Evolutionary conservation across 37 sponge, comb jelly and placozoan species (phyloP).

Genomic region (Geodia barretti): DNA sequence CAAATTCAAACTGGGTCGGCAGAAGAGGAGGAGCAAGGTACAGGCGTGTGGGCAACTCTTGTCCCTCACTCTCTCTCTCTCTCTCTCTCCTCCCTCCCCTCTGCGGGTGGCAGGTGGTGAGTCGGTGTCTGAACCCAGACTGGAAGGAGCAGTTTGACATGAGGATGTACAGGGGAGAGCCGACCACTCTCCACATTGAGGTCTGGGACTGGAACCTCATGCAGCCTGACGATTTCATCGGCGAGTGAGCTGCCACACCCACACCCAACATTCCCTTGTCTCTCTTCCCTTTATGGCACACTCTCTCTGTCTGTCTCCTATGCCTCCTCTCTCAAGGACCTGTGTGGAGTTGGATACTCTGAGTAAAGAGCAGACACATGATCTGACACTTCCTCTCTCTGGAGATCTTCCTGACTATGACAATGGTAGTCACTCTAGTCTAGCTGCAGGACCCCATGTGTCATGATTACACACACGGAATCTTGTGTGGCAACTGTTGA

Average conservation of each 20-base stretch:
- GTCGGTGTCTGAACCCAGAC: constrained; percentile 75
- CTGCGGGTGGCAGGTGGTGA: constrained; percentile 60
- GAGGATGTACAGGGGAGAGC: constrained; percentile 74
- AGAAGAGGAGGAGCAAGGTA: constrained; percentile 88
- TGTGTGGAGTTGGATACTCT: constrained; percentile 44
- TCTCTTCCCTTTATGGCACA: neutral
- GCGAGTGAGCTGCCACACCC: constrained; percentile 61
- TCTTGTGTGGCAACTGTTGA: too few relatives aligned
- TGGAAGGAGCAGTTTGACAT: constrained; percentile 93
- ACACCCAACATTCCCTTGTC: neutral
- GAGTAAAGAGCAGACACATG: constrained; percentile 46
- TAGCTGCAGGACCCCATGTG: too few relatives aligned
- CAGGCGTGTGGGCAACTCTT: neutral
- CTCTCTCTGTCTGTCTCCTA: neutral
- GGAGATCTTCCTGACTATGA: too few relatives aligned
- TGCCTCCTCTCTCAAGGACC: constrained; percentile 30
- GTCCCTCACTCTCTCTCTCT: neutral
- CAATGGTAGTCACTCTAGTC: too few relatives aligned
- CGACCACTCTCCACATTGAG: constrained; percentile 69
- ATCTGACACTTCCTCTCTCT: constrained; percentile 47
- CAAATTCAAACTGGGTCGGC: constrained; percentile 83
- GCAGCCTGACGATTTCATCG: constrained; percentile 86
- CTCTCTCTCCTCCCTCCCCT: neutral
- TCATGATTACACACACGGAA: too few relatives aligned
- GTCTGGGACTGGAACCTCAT: constrained; percentile 87